Evolutionary conservation across 2,888 invertebrate species (phyloP), one percentile per base, ranked within the genome.

Genomic region (Spilarctia lutea): DNA sequence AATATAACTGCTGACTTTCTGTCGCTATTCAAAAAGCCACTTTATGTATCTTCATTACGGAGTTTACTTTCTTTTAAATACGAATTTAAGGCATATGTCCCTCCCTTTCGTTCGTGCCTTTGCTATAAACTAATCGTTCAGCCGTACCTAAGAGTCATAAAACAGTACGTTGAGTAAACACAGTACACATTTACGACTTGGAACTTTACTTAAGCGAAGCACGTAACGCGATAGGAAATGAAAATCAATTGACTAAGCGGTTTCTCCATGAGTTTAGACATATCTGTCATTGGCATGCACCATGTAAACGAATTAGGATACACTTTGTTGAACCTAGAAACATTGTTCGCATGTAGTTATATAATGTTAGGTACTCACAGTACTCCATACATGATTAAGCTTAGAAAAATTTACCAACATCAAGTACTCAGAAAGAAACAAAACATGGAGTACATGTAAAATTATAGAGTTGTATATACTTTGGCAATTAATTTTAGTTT

Each of bases 221-320:
- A 82, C 84, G 84, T 80, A 78, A 78, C 82, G 27, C 72, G 27
- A 39, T 66, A 70, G 76, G 75, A 80, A 83, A 83, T 79, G 56
- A 75, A 65, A 79, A 76, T 69, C 84, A 70, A 80, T 83, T 84
- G 84, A 75, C 83, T 75, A 67, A 68, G 68, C 65, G 74, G 71
- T 83, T 83, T 84, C 84, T 78, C 82, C 72, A 67, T 77, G 76
- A 84, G 73, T 76, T 82, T 63, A 77, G 74, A 48, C 63, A 56
- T 35, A 42, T 72, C 60, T 76, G 75, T 52, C 24, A 73, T 79
- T 79, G 48, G 65, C 68, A 42, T 63, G 63, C 24, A 16, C 45
- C 48, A 48, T 67, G 72, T 69, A 45, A 71, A 60, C 48, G 60
- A 67, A 71, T 68, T 65, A 48, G 33, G 48, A 65, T 24, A 65